Conservation (phyloP, 1,140 invertebrate genomes). For the Panulirus ornatus region DNA sequence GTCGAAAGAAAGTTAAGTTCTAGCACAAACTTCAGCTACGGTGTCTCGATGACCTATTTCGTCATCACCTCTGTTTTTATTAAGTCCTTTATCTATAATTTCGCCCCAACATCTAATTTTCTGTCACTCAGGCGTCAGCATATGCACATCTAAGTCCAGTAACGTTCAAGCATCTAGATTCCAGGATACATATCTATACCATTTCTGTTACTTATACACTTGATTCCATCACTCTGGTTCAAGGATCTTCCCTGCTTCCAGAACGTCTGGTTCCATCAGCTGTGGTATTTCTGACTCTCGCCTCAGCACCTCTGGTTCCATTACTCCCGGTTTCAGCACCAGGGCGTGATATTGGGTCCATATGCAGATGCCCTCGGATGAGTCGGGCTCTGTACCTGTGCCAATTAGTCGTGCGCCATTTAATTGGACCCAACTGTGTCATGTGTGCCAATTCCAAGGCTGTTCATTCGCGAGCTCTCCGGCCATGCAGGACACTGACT, state of each 20-base stretch:
- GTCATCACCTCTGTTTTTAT: no score
- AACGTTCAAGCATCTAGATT: no score
- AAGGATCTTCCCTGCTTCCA: background rate
- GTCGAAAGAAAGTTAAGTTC: no score
- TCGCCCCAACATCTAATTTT: no score
- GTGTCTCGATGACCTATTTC: no score
- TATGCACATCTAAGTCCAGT: no score
- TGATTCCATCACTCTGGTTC: background rate
- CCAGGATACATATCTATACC: no score
- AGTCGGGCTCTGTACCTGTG: background rate
- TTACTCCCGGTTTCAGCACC: background rate
- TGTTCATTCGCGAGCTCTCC: background rate
- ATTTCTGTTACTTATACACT: no score
- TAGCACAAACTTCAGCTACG: no score
- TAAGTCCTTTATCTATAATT: no score
- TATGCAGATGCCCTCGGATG: constrained; percentile 10
- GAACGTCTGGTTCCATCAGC: background rate
- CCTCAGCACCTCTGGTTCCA: background rate
- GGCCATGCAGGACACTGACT: background rate
- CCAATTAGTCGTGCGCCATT: constrained; percentile 7
- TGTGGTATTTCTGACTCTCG: no score
- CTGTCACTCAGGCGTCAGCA: no score
- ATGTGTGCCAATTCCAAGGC: constrained; percentile 15
- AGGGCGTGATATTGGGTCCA: background rate
- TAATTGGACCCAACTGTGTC: constrained; percentile 11